Evolutionary conservation across 2,113 vertebrate genomes (phyloP).

Genomic region (Halcyon senegalensis): DNA sequence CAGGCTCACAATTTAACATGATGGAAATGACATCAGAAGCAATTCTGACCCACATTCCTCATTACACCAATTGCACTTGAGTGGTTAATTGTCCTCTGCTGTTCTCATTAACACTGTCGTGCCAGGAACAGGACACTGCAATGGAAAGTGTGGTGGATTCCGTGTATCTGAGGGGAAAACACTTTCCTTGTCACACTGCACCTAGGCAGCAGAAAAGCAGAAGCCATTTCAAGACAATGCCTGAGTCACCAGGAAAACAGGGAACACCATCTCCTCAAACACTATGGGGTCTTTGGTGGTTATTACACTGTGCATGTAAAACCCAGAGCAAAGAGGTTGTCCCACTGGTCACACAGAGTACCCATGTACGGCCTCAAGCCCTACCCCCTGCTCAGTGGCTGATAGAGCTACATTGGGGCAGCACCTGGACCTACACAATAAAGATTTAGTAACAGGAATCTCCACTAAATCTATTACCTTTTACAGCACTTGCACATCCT

Average conservation of each 20-base stretch:
- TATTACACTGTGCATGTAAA: background rate
- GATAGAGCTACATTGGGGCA: rapidly evolving
- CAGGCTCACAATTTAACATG: background rate
- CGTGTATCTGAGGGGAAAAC: background rate
- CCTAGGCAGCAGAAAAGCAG: background rate
- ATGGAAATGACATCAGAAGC: background rate
- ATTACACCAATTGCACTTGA: background rate
- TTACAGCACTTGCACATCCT: background rate
- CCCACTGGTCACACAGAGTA: background rate
- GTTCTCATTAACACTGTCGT: background rate
- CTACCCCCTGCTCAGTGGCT: background rate
- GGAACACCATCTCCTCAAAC: background rate
- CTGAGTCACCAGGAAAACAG: background rate
- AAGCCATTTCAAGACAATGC: background rate
- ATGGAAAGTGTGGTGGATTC: background rate
- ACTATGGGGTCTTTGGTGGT: rapidly evolving
- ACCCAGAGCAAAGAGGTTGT: background rate
- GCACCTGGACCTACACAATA: background rate
- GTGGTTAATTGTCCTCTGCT: background rate
- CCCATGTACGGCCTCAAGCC: background rate
- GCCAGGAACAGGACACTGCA: background rate
- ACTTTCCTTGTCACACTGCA: background rate
- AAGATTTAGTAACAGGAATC: background rate
- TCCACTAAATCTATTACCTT: background rate
- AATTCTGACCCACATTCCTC: background rate